A percentile compares a stretch with the other conserved stretches of the same genome.
Conservation (phyloP, 2,113 vertebrate genomes). For the Nestor notabilis region DNA sequence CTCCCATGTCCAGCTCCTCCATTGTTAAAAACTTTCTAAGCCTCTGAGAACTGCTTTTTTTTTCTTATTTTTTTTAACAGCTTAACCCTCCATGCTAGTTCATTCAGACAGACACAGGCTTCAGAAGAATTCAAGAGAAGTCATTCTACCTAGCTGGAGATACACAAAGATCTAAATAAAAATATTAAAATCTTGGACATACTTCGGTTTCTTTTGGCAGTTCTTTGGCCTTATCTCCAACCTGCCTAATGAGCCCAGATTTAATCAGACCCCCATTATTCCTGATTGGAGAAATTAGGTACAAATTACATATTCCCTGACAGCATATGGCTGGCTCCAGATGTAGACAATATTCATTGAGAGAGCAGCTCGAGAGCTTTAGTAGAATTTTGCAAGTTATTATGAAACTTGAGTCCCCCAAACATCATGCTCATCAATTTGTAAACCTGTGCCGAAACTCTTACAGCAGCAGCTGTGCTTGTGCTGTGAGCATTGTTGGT, state of each 20-base stretch:
- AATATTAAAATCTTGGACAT: background rate
- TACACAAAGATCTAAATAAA: background rate
- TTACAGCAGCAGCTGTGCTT: background rate
- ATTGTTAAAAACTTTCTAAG: background rate
- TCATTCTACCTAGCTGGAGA: background rate
- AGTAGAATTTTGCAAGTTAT: background rate
- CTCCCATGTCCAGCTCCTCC: background rate
- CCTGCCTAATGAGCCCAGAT: background rate
- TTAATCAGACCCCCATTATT: background rate
- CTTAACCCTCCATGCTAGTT: background rate
- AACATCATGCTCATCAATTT: background rate
- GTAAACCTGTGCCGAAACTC: background rate
- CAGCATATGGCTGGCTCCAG: background rate
- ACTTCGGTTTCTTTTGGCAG: background rate
- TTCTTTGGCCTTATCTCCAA: background rate
- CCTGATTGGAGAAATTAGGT: background rate
- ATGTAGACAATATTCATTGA: background rate
- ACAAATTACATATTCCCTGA: background rate
- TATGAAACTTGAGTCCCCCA: background rate
- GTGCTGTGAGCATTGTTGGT: background rate
- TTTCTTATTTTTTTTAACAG: background rate
- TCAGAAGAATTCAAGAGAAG: background rate
- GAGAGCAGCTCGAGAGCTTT: background rate
- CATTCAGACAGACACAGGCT: background rate
- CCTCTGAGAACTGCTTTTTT: background rate